phyloP scores from a whole-genome alignment of 1,140 invertebrate species.

The Odontomachus brunneus region DNA sequence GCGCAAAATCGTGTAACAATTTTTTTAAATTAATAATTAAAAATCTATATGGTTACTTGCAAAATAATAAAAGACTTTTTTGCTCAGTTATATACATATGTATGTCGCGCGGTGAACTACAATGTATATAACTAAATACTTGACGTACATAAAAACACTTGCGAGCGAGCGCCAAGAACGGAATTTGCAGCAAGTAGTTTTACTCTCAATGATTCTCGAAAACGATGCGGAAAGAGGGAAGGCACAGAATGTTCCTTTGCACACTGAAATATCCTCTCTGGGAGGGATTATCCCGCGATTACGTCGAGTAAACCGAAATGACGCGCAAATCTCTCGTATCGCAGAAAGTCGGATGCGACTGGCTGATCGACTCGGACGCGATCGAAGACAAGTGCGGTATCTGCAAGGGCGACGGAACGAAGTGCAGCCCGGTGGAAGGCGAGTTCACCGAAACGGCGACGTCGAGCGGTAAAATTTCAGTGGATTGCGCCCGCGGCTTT shows the following conservation, averaged over 20 bases:
- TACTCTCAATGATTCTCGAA: too few species aligned
- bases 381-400: slow-evolving; percentile 89
- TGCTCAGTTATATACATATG: too few species aligned
- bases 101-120: background rate
- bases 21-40: too few species aligned
- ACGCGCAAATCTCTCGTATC: slow-evolving; percentile 6
- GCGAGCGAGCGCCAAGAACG: background rate
- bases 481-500: background rate
- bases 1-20: too few species aligned
- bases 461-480: slow-evolving; percentile 40
- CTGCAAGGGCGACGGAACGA: slow-evolving; percentile 89
- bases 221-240: too few species aligned
- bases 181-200: background rate
- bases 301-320: background rate
- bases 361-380: slow-evolving; percentile 88
- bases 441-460: slow-evolving; percentile 70
- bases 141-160: background rate
- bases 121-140: slow-evolving; percentile 2
- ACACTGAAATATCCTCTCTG: too few species aligned
- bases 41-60: too few species aligned
- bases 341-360: slow-evolving; percentile 89
- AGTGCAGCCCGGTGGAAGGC: slow-evolving; percentile 85
- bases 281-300: background rate
- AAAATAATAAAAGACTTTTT: too few species aligned
- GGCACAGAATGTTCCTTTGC: too few species aligned